phyloP scores from a whole-genome alignment of 2,113 vertebrate genomes.

The Lycocorax pyrrhopterus region DNA sequence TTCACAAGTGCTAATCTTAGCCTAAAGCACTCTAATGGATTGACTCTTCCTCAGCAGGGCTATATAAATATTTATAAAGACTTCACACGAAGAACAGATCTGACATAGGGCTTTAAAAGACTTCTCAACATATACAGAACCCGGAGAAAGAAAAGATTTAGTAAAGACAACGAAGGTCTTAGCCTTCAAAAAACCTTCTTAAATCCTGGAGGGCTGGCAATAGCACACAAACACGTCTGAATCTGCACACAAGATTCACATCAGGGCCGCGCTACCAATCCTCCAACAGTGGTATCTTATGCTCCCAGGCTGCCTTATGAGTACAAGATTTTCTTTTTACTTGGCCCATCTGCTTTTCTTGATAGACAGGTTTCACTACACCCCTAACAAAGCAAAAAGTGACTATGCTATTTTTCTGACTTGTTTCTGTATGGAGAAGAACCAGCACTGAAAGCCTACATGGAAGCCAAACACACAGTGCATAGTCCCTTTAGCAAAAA shows the following conservation, averaged over 20 bases:
- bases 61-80: constrained; percentile 58
- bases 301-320: not conserved
- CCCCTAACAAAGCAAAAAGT: not conserved
- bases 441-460: not conserved
- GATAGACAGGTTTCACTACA: not conserved
- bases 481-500: not conserved
- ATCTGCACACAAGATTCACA: not conserved
- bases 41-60: constrained; percentile 8
- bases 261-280: fast-evolving
- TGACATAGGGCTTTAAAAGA: constrained; percentile 4
- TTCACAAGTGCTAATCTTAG: constrained; percentile 55
- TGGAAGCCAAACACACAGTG: not conserved
- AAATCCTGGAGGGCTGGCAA: not conserved
- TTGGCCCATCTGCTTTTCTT: not conserved
- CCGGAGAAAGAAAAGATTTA: not conserved
- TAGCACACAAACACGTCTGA: not conserved
- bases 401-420: not conserved
- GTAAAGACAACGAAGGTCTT: not conserved
- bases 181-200: not conserved
- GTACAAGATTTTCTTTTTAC: not conserved
- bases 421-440: not conserved
- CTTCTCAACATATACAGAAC: not conserved
- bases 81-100: not conserved
- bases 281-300: not conserved
- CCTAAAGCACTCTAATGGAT: constrained; percentile 46